These are phyloP conservation scores for Xestia sexstrigata DNA, from an alignment of 2,888 invertebrate genomes.

Conservation along the genomic window DNA sequence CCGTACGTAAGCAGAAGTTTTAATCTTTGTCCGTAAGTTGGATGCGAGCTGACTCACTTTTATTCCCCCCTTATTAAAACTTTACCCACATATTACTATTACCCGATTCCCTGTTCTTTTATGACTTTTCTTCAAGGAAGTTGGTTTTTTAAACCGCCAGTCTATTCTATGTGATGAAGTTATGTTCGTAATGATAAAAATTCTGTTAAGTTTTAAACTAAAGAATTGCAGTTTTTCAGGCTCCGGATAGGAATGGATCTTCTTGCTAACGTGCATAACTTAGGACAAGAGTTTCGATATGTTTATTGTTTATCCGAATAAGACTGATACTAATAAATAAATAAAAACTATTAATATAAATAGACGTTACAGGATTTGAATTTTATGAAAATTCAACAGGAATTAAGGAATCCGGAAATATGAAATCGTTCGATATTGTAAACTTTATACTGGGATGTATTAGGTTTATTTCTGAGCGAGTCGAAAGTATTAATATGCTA, in stretches of 20 bases:
- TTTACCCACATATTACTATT: conserved; percentile 86
- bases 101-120: conserved; percentile 81
- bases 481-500: too few relatives aligned
- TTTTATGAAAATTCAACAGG: too few relatives aligned
- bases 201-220: background rate
- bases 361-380: too few relatives aligned
- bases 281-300: background rate
- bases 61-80: conserved; percentile 85
- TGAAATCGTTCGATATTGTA: too few relatives aligned
- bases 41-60: conserved; percentile 80
- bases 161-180: background rate
- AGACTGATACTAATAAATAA: background rate
- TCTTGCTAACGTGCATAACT: background rate
- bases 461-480: too few relatives aligned
- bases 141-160: conserved; percentile 52
- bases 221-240: background rate
- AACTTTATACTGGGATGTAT: too few relatives aligned
- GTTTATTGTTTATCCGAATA: background rate
- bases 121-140: conserved; percentile 78
- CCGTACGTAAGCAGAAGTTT: conserved; percentile 75
- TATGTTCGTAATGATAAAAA: background rate
- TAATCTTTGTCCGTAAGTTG: conserved; percentile 83
- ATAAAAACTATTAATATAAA: too few relatives aligned
- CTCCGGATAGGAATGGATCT: background rate
- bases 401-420: too few relatives aligned